A percentile compares a stretch with the other conserved stretches of the same genome.
phyloP scores from a whole-genome alignment of 2,113 vertebrate species.

The Apaloderma vittatum region DNA sequence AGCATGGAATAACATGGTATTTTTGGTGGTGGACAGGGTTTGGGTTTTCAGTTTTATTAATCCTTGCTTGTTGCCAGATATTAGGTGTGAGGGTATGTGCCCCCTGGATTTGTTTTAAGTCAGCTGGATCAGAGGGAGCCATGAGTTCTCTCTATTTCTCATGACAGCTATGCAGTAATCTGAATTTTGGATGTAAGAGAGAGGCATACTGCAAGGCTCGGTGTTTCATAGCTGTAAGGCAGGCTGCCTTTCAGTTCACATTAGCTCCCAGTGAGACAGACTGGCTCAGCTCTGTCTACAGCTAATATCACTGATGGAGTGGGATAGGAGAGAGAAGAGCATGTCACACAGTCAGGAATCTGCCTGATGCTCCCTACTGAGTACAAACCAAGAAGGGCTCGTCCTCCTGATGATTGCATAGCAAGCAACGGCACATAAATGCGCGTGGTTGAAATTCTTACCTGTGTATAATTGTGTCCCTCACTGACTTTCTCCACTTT shows the following conservation, averaged over 20 bases:
- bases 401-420: background rate
- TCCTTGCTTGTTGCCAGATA: background rate
- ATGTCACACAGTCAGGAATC: fast-evolving
- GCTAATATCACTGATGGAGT: fast-evolving
- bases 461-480: background rate
- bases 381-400: background rate
- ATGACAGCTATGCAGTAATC: background rate
- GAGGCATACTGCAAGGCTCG: background rate
- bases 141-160: background rate
- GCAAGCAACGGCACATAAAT: background rate
- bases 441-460: fast-evolving
- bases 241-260: background rate
- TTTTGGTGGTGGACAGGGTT: background rate
- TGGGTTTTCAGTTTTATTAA: background rate
- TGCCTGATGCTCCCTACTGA: background rate
- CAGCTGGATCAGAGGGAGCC: background rate
- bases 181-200: background rate
- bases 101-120: background rate
- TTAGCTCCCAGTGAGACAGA: background rate
- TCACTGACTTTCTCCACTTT: background rate
- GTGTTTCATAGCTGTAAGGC: background rate
- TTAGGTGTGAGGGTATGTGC: background rate
- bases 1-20: background rate
- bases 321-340: background rate
- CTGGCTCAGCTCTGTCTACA: background rate